These are phyloP conservation scores for Cephus runcator DNA, from an alignment of 2,888 invertebrate species.

Conservation along the genomic window DNA sequence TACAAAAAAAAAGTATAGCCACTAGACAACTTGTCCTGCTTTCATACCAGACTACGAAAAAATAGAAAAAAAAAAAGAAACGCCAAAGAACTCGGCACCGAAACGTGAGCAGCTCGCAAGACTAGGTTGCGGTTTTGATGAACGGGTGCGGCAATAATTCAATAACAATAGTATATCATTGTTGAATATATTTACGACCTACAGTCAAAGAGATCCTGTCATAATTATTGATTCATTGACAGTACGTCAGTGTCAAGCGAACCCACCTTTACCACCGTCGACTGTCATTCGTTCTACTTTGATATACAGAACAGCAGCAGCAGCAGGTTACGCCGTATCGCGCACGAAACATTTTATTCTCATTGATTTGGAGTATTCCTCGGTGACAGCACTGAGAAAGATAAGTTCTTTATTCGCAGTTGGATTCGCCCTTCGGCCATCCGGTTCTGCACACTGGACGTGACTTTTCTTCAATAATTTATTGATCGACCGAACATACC, in stretches of 20 bases:
- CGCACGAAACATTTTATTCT: background rate
- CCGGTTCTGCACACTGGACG: background rate
- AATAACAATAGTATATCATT: background rate
- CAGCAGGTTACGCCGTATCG: background rate
- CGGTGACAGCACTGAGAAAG: background rate
- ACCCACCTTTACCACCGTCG: background rate
- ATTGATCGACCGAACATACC: conserved; percentile 50
- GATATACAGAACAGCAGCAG: background rate
- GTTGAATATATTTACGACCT: background rate
- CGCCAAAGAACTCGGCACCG: background rate
- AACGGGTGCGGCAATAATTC: background rate
- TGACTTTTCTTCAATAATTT: conserved; percentile 45
- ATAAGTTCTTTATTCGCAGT: background rate
- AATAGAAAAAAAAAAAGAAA: background rate
- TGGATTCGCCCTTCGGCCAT: background rate
- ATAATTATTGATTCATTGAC: background rate
- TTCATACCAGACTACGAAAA: background rate
- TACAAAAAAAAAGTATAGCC: background rate
- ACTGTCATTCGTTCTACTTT: background rate
- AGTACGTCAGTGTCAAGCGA: background rate
- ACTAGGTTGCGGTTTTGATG: background rate
- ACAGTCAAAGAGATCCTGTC: background rate
- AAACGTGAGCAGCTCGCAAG: background rate
- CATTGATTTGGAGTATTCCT: background rate
- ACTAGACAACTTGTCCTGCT: background rate